phyloP scores from a whole-genome alignment of 2,888 invertebrate species.

The Argyresthia albistria region DNA sequence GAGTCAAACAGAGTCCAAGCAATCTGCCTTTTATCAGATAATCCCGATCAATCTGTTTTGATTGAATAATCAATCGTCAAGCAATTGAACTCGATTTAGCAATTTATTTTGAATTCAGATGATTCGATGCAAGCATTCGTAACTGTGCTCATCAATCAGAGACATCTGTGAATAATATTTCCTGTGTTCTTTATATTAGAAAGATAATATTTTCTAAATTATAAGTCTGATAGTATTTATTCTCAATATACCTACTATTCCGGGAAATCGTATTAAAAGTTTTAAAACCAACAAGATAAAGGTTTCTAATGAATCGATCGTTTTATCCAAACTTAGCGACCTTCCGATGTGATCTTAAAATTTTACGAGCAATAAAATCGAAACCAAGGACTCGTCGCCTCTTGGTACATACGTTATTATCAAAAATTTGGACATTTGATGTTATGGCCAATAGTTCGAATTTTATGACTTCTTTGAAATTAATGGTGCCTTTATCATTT shows the following conservation, averaged over 20 bases:
- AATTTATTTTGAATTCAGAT: constrained; percentile 6
- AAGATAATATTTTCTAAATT: no score
- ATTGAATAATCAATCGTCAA: constrained; percentile 70
- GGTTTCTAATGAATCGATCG: constrained; percentile 33
- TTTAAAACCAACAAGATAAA: constrained; percentile 27
- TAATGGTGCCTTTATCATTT: background rate
- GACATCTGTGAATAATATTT: background rate
- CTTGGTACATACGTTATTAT: constrained; percentile 23
- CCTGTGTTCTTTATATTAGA: background rate
- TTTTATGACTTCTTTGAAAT: constrained; percentile 35
- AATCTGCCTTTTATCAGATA: constrained; percentile 57
- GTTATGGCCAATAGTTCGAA: constrained; percentile 64
- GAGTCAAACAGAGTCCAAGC: constrained; percentile 5
- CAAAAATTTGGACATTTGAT: constrained; percentile 56
- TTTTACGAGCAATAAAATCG: constrained; percentile 63
- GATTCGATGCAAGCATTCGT: constrained; percentile 1
- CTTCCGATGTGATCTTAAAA: constrained; percentile 51
- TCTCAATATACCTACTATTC: background rate
- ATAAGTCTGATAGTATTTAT: no score
- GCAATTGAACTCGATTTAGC: constrained; percentile 63
- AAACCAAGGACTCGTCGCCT: constrained; percentile 16
- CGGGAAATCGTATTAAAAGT: background rate
- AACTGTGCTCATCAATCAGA: background rate
- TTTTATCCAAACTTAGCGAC: constrained; percentile 37
- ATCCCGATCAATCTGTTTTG: constrained; percentile 66